Evolutionary conservation across 2,797 vertebrate species (phyloP), one percentile per base, ranked within the genome.

Genomic region (Brachymystax lenok): DNA sequence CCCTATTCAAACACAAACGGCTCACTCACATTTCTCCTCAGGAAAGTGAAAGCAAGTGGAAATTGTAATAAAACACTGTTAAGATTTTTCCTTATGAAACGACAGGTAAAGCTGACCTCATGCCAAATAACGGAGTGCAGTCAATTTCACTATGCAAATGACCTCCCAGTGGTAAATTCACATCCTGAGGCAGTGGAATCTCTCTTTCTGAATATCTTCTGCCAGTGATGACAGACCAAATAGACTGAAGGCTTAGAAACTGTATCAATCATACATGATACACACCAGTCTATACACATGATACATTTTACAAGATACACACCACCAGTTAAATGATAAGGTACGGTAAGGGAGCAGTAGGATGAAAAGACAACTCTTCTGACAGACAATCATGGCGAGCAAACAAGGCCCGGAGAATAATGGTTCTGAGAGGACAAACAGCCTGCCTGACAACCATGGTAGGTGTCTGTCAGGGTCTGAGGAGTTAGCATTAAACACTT

Each of bases 121-220:
- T 89, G 80, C 73, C 16, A 79, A 83, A 77, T 61, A 74, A 24
- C 50, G 28, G 24, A 77, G 19, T 68, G 3, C 72, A 77, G 76
- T 76, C 79, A 87, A 88, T 84, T 75, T 79, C 68, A 79, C 30
- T 83, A 85, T 84, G 83, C 85, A 91, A 90, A 91, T 84, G 8
- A 71, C 8, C 1, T 13, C 68, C 8, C 74, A 84, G 50, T 74
- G n/a, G 1, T 68, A 40, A 67, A 21, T n/a, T 5, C 2, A 64
- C 67, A 61, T 77, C 75, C 79, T 13, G 2, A 19, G 79, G 76
- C 30, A 85, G 74, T 76, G 56, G 80, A 79, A 76, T 71, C 21
- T 74, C 21, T 82, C 61, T 35, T 33, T 76, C 51, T 24, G 21
- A 51, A 56, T 79, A 71, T 24, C 16, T 46, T 59, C n/a, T 3